Percentiles rank a stretch among this genome's conserved stretches.
phyloP scores from a whole-genome alignment of 2,113 vertebrate species.

The human (Homo sapiens) region GRCh38 chr2:69114001-69114500 shows the following conservation, averaged over 20 bases:
- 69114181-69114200: background rate
- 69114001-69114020: background rate
- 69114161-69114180: background rate
- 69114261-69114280: background rate
- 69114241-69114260: background rate
- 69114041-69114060: background rate
- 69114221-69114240: background rate
- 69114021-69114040: slow-evolving; percentile 27
- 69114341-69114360: background rate
- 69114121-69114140: background rate
- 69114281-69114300: background rate
- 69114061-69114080: background rate
- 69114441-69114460: background rate
- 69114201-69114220: slow-evolving; percentile 14
- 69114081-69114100: background rate
- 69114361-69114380: background rate
- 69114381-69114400: background rate
- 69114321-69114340: background rate
- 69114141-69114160: background rate
- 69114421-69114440: background rate
- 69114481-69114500: background rate
- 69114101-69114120: background rate
- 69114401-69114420: background rate
- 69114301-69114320: slow-evolving; percentile 17
- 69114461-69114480: background rate